A percentile compares a stretch with the other conserved stretches of the same genome.
These are phyloP conservation scores for Sebastes vulpes DNA, from an alignment of 2,797 vertebrate species.

Conservation along the genomic window DNA sequence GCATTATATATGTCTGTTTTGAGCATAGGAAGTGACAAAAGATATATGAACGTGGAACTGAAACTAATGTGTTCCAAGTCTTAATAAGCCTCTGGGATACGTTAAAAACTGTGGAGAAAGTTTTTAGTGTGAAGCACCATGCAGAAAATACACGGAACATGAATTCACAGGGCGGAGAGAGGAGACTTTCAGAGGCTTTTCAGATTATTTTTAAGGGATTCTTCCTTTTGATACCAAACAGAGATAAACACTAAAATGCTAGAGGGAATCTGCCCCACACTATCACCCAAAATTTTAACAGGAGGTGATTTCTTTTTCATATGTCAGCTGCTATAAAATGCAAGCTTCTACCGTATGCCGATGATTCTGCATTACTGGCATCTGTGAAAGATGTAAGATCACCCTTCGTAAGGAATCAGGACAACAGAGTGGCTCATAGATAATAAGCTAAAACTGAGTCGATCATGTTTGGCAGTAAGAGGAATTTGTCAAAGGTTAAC, in stretches of 20 bases:
- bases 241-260: neutral
- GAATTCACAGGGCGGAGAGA: neutral
- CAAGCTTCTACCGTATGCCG: neutral
- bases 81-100: neutral
- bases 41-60: neutral
- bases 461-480: neutral
- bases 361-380: neutral
- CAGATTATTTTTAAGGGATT: neutral
- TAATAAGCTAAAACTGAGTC: neutral
- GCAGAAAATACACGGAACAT: neutral
- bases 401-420: neutral
- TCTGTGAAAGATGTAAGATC: neutral
- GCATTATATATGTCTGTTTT: neutral
- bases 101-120: neutral
- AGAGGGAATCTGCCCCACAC: neutral
- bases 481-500: neutral
- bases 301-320: neutral
- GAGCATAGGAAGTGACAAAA: neutral
- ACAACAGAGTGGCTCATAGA: neutral
- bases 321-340: neutral
- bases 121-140: neutral
- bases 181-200: neutral
- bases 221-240: neutral
- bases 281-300: neutral
- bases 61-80: neutral